phyloP scores from a whole-genome alignment of 2,113 vertebrate genomes.

The Hemichromis elongatus region DNA sequence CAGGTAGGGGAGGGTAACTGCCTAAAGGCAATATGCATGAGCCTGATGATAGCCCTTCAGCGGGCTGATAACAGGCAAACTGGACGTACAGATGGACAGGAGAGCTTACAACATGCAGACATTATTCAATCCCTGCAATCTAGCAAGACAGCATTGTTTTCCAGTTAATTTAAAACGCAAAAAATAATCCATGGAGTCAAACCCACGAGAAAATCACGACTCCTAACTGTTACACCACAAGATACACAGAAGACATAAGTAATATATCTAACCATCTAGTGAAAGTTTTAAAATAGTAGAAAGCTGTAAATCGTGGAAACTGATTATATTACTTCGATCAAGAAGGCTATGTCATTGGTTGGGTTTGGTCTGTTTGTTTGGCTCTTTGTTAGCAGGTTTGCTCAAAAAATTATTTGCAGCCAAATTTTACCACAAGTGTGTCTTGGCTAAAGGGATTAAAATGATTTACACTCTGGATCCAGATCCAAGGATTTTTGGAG shows the following conservation, averaged over 20 bases:
- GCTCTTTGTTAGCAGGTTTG: neutral
- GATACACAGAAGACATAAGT: neutral
- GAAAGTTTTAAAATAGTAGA: neutral
- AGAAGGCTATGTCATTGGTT: neutral
- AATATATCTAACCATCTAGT: neutral
- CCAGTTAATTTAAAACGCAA: neutral
- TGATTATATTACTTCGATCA: neutral
- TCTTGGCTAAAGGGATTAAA: neutral
- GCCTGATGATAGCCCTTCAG: neutral
- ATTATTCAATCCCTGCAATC: neutral
- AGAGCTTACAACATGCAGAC: neutral
- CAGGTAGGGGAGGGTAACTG: neutral
- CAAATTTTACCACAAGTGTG: neutral
- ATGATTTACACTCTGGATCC: neutral
- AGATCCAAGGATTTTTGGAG: neutral
- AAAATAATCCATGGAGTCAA: neutral
- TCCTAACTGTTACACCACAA: neutral
- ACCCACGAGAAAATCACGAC: neutral
- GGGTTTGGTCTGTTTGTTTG: neutral
- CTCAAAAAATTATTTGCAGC: neutral
- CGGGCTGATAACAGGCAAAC: neutral
- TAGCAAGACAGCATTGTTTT: neutral
- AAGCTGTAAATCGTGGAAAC: neutral
- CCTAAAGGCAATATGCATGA: neutral
- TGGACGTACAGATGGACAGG: neutral